These are phyloP conservation scores for Pyrocoelia pectoralis DNA, from an alignment of 2,888 invertebrate species.

Conservation along the genomic window DNA sequence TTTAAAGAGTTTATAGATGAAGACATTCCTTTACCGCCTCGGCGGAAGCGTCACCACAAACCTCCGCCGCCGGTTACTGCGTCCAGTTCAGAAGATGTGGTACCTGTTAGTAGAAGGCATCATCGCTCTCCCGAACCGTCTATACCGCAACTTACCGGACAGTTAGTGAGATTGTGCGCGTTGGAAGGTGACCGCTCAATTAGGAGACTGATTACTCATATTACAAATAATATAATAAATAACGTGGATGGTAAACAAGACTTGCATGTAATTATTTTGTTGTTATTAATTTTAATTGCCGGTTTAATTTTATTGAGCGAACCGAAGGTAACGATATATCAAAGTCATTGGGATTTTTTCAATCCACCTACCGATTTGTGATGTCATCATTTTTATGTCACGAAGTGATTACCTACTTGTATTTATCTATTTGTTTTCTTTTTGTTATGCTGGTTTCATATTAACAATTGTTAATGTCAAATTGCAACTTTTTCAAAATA, in stretches of 20 bases:
- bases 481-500: slow-evolving; percentile 5
- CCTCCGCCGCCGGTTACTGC: slow-evolving; percentile 47
- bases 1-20: slow-evolving; percentile 52
- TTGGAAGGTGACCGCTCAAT: slow-evolving; percentile 70
- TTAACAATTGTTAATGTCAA: slow-evolving; percentile 3
- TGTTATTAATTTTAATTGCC: slow-evolving; percentile 80
- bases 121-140: slow-evolving; percentile 67
- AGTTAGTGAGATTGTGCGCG: slow-evolving; percentile 75
- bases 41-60: slow-evolving; percentile 60
- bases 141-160: slow-evolving; percentile 74
- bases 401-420: slow-evolving; percentile 12
- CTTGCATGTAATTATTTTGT: slow-evolving; percentile 78
- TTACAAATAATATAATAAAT: slow-evolving; percentile 67
- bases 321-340: slow-evolving; percentile 72
- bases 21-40: slow-evolving; percentile 58
- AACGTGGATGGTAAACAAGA: slow-evolving; percentile 75
- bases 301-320: slow-evolving; percentile 79
- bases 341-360: slow-evolving; percentile 89
- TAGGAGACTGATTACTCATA: slow-evolving; percentile 72
- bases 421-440: slow-evolving; percentile 1
- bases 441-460: slow-evolving; percentile 9
- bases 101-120: slow-evolving; percentile 41
- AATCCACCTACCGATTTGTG: slow-evolving; percentile 75
- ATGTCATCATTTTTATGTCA: slow-evolving; percentile 49
- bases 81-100: slow-evolving; percentile 50